Evolutionary conservation across 2,888 invertebrate species (phyloP).

Genomic region (Timema podura): DNA sequence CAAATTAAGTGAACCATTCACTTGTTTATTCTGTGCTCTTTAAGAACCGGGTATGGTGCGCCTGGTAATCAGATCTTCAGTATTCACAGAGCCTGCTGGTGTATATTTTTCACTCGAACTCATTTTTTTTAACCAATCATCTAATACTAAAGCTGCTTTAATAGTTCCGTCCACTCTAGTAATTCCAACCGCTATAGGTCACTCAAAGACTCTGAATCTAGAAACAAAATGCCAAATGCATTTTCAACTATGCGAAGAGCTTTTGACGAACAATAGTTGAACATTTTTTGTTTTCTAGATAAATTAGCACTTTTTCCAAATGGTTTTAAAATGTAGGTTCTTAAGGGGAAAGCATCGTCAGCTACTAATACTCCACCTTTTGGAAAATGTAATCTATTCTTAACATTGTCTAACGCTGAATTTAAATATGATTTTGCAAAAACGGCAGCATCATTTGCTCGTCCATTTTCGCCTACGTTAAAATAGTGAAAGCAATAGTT

Average conservation of each 20-base stretch:
- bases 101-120: constrained; percentile 30
- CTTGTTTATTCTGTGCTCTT: constrained; percentile 29
- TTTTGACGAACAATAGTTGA: background rate
- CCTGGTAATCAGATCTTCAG: constrained; percentile 28
- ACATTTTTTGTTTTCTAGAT: background rate
- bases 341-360: background rate
- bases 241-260: background rate
- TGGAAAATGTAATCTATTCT: background rate
- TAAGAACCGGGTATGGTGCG: constrained; percentile 32
- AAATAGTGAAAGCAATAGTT: constrained; percentile 31
- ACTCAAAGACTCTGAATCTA: constrained; percentile 4
- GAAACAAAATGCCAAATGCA: background rate
- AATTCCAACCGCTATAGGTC: background rate
- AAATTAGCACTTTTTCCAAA: background rate
- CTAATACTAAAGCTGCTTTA: constrained; percentile 1
- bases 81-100: constrained; percentile 29
- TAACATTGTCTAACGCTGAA: constrained; percentile 28
- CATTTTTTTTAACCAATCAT: constrained; percentile 11
- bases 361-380: background rate
- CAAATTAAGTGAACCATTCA: constrained; percentile 29
- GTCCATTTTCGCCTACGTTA: constrained; percentile 30
- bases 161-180: background rate
- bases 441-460: constrained; percentile 32
- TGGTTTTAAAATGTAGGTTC: background rate
- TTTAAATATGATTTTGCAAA: constrained; percentile 31